phyloP scores from a whole-genome alignment of 2,797 vertebrate species.

The Steatocranus sp. region DNA sequence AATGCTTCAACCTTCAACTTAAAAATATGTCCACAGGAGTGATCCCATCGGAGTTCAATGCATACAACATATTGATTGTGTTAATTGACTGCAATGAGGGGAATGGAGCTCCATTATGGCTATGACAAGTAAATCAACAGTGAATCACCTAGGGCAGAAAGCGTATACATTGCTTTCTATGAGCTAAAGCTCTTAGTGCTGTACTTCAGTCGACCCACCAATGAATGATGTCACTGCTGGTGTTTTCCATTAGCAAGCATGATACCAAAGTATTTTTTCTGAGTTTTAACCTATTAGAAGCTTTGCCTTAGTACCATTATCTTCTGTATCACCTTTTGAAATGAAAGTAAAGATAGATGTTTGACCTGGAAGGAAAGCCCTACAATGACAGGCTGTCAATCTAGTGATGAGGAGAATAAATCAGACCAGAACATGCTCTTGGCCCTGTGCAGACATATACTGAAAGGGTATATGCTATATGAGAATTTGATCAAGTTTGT shows the following conservation, averaged over 20 bases:
- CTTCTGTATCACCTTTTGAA: neutral
- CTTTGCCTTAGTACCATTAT: neutral
- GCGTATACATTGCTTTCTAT: neutral
- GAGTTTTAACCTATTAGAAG: neutral
- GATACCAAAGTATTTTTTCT: neutral
- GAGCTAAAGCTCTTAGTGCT: neutral
- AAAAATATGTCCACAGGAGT: constrained; percentile 36
- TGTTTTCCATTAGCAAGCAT: constrained; percentile 12
- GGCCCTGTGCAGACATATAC: neutral
- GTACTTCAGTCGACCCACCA: neutral
- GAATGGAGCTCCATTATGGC: constrained; percentile 19
- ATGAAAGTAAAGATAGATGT: neutral
- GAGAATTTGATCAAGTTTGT: neutral
- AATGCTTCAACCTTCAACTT: constrained; percentile 8
- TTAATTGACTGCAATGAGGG: constrained; percentile 42
- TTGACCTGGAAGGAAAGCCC: neutral
- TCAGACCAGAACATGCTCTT: neutral
- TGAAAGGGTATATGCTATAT: neutral
- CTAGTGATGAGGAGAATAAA: neutral
- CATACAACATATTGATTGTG: constrained; percentile 47
- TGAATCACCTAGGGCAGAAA: constrained; percentile 4
- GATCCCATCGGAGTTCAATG: constrained; percentile 47
- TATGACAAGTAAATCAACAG: constrained; percentile 34
- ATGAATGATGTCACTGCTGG: neutral
- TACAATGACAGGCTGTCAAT: neutral